Percentiles rank a stretch among this genome's conserved stretches.
Evolutionary conservation across 2,888 invertebrate genomes (phyloP).

Genomic region (Eupithecia tripunctaria): DNA sequence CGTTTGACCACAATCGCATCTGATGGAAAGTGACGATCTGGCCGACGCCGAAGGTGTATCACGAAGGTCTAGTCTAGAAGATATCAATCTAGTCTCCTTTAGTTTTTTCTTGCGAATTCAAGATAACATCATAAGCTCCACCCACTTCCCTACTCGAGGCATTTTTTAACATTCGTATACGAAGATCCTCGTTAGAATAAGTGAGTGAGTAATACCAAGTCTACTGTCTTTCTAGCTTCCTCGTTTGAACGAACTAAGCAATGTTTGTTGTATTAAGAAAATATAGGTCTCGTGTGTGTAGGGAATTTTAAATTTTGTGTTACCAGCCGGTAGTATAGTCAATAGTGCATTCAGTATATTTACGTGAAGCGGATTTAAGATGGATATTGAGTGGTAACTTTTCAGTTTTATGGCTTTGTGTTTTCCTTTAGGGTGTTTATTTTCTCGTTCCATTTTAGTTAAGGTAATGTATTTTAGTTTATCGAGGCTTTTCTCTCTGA

Average conservation of each 20-base stretch:
- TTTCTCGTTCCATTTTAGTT: neutral
- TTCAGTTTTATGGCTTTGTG: constrained; percentile 24
- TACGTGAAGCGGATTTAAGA: constrained; percentile 34
- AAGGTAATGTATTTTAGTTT: constrained; percentile 6
- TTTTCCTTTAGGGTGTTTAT: constrained; percentile 14
- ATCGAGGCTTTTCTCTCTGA: neutral
- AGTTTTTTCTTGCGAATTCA: neutral
- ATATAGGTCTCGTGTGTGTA: constrained; percentile 47
- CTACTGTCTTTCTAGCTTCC: neutral
- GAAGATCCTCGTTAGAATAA: neutral
- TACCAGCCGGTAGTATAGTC: constrained; percentile 35
- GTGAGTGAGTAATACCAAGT: neutral
- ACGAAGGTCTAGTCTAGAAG: too few species aligned
- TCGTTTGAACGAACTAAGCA: constrained; percentile 34
- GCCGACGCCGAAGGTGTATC: too few species aligned
- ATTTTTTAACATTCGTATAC: neutral
- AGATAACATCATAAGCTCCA: neutral
- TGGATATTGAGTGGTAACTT: constrained; percentile 35
- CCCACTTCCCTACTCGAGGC: neutral
- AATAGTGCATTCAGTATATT: constrained; percentile 40
- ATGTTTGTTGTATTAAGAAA: constrained; percentile 50
- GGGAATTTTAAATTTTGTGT: constrained; percentile 51
- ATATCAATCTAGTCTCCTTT: too few species aligned
- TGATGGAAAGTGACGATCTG: too few species aligned
- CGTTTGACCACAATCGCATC: too few species aligned